Conservation (phyloP, 2,888 invertebrate species). For the Drosophila bunnanda region DNA sequence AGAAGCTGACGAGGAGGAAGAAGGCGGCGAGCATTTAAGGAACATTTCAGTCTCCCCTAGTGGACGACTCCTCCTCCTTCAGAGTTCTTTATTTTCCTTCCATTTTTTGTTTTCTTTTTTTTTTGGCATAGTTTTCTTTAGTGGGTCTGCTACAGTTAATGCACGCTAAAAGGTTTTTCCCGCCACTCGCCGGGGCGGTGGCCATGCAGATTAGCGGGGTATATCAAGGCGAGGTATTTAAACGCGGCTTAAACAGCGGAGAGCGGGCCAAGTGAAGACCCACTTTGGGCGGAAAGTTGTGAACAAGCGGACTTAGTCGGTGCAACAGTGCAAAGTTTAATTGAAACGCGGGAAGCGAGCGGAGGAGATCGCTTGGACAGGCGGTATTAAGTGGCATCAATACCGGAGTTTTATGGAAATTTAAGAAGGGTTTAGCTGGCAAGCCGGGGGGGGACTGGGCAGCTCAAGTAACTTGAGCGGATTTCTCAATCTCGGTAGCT, state of each 20-base stretch:
- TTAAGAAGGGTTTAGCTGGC: conserved; percentile 45
- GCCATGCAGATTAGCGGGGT: conserved; percentile 74
- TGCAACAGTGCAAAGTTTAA: conserved; percentile 74
- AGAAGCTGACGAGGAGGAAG: conserved; percentile 55
- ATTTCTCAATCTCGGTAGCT: conserved; percentile 48
- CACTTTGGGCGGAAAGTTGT: conserved; percentile 71
- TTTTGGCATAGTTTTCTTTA: conserved; percentile 36
- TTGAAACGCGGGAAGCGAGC: conserved; percentile 60
- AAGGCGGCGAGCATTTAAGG: conserved; percentile 67
- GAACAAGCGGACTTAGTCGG: conserved; percentile 70
- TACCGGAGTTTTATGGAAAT: conserved; percentile 42
- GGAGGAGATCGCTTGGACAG: conserved; percentile 11
- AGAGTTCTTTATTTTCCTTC: neutral
- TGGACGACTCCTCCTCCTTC: conserved; percentile 22
- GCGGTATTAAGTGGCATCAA: conserved; percentile 53
- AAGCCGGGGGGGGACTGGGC: neutral
- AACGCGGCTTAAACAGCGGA: conserved; percentile 68
- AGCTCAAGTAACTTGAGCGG: conserved; percentile 45
- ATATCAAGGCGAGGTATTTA: conserved; percentile 74
- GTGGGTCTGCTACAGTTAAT: conserved; percentile 61
- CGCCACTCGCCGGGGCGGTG: conserved; percentile 30
- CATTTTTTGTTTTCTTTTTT: conserved; percentile 23
- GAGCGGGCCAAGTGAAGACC: conserved; percentile 35
- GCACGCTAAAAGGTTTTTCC: conserved; percentile 74
- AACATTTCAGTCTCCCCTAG: conserved; percentile 49